Evolutionary conservation across 2,888 invertebrate genomes (phyloP), one percentile per base, ranked within the genome.

Genomic region (Hyposoter dolosus): DNA sequence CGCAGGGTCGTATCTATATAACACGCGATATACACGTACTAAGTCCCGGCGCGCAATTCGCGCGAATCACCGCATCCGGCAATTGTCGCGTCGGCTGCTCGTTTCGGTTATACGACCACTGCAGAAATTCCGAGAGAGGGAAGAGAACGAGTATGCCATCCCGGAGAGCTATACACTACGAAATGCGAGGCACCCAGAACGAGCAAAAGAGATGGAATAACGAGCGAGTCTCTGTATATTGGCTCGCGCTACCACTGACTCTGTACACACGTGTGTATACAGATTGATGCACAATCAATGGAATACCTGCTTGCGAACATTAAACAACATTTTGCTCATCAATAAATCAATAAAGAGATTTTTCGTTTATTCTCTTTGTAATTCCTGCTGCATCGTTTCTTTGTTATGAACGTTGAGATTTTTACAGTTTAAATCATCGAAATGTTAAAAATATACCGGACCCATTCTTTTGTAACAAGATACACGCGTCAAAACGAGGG

Each of bases 1-100:
- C 89, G 90, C 92, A 93, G 92, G 92, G 90, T 92, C 91, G 92
- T 92, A 92, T 91, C 91, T 79, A 91, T 92, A 92, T 91, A 91
- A 92, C 89, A 89, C 89, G 84, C 88, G 87, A 88, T 83, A 87
- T 87, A 90, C 90, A 89, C 89, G 89, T 89, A 89, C 91, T 92
- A 92, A 92, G 92, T 93, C 91, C 90, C 88, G 88, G 87, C 89
- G 89, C 90, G 88, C 90, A 90, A 92, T 91, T 91, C 91, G 89
- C 91, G 89, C 91, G 90, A 91, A 92, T 92, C 91, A 91, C 91
- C 91, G 92, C 90, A 92, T 90, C 92, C 85, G 83, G 84, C 87
- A 88, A 88, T 89, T 89, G 89, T 88, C 88, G 88, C 88, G 88
- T 86, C 77, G 83, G 84, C 86, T 84, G 83, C 86, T 85, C 88